A percentile compares a stretch with the other conserved stretches of the same genome.
Evolutionary conservation across 2,888 invertebrate genomes (phyloP).

Genomic region (Malacosoma neustria): DNA sequence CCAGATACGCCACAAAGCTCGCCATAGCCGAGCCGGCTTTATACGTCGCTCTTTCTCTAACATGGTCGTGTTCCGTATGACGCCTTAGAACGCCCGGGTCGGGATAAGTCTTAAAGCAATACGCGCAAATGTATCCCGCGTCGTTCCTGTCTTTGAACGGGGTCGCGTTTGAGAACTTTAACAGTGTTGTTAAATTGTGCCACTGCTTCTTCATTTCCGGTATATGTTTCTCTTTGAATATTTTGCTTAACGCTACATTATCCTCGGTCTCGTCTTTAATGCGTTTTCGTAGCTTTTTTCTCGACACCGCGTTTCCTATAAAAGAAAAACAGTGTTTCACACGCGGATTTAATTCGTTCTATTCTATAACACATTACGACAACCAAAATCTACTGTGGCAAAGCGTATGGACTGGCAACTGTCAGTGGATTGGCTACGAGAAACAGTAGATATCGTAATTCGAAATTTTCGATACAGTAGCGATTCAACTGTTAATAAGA

Average conservation of each 20-base stretch:
- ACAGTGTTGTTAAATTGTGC: slow-evolving; percentile 55
- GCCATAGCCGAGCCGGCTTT: slow-evolving; percentile 53
- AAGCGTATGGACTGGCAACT: neutral
- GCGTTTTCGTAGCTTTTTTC: slow-evolving; percentile 45
- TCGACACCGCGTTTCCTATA: slow-evolving; percentile 59
- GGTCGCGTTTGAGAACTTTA: slow-evolving; percentile 56
- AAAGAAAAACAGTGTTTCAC: slow-evolving; percentile 66
- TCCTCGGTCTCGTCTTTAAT: slow-evolving; percentile 40
- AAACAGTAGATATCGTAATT: no score
- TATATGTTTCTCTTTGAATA: slow-evolving; percentile 35
- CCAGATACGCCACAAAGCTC: slow-evolving; percentile 55
- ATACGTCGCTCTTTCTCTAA: slow-evolving; percentile 50
- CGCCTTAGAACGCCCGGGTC: slow-evolving; percentile 37
- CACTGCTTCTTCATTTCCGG: slow-evolving; percentile 60
- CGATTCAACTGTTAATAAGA: no score
- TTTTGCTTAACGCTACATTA: slow-evolving; percentile 25
- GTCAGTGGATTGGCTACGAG: no score
- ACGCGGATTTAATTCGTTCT: slow-evolving; percentile 34
- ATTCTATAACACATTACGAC: neutral
- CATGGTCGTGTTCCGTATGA: slow-evolving; percentile 50
- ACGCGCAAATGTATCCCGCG: slow-evolving; percentile 60
- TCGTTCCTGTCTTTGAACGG: slow-evolving; percentile 62
- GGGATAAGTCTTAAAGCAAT: slow-evolving; percentile 55
- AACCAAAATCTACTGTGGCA: neutral
- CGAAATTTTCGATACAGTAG: no score